Evolutionary conservation across 2,888 invertebrate genomes (phyloP).

Genomic region (Onchidella celtica): DNA sequence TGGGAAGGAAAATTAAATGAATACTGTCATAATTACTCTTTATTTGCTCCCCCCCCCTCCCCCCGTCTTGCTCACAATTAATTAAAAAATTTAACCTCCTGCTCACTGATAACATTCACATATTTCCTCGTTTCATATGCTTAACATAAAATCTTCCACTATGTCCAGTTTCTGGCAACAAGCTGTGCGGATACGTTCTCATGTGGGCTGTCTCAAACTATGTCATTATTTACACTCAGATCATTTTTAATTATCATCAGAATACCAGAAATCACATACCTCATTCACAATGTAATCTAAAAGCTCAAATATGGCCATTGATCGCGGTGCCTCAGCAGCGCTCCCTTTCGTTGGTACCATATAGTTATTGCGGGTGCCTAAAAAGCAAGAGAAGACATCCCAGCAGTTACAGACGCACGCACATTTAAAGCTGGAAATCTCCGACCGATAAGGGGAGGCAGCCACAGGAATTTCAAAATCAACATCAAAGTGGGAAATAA

Average conservation of each 20-base stretch:
- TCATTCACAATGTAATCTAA: conserved; percentile 99
- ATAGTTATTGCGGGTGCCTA: conserved; percentile 75
- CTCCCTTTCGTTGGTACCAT: conserved; percentile 62
- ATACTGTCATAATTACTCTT: no score
- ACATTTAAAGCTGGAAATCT: conserved; percentile 49
- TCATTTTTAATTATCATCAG: not conserved
- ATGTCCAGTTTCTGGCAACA: no score
- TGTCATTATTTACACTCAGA: not conserved
- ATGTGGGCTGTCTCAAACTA: no score
- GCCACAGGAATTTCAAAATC: conserved; percentile 45
- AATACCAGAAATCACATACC: conserved; percentile 72
- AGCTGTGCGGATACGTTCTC: no score
- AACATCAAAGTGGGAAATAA: conserved; percentile 33
- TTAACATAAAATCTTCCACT: no score
- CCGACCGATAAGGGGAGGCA: conserved; percentile 32
- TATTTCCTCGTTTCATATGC: no score
- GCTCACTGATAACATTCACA: no score
- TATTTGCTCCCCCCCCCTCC: no score
- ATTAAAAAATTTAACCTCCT: no score
- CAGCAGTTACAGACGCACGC: conserved; percentile 45
- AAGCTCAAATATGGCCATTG: conserved; percentile 99
- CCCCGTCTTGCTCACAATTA: no score
- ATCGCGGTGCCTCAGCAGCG: conserved; percentile 81
- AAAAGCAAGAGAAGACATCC: conserved; percentile 58
- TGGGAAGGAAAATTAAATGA: no score